phyloP scores from a whole-genome alignment of 2,888 invertebrate genomes.

The Drosophila mettleri region DNA sequence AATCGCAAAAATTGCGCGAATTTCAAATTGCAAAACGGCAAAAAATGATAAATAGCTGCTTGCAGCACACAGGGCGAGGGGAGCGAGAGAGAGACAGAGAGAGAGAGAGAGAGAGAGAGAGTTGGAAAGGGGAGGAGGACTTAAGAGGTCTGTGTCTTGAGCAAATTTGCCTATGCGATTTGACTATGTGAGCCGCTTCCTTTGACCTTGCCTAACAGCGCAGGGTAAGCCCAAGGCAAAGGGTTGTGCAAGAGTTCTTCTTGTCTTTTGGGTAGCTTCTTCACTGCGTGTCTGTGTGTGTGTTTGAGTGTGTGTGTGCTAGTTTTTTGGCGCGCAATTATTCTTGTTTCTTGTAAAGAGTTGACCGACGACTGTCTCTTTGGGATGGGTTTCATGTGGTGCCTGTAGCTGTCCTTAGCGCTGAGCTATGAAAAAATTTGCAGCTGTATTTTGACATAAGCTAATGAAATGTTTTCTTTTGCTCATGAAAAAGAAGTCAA shows the following conservation, averaged over 20 bases:
- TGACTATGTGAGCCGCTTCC: slow-evolving; percentile 52
- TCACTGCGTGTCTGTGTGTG: slow-evolving; percentile 30
- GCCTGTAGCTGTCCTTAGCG: slow-evolving; percentile 16
- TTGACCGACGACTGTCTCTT: slow-evolving; percentile 66
- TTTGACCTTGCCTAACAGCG: slow-evolving; percentile 63
- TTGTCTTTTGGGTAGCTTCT: slow-evolving; percentile 63
- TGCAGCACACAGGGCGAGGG: slow-evolving; percentile 38
- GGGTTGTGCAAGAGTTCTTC: slow-evolving; percentile 34
- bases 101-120: background rate
- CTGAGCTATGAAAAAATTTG: slow-evolving; percentile 14
- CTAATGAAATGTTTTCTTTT: slow-evolving; percentile 54
- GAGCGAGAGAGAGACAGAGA: background rate
- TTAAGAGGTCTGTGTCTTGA: slow-evolving; percentile 7
- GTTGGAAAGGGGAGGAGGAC: background rate
- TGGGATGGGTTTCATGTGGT: slow-evolving; percentile 29
- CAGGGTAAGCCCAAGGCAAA: slow-evolving; percentile 20
- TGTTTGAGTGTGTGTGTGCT: slow-evolving; percentile 15
- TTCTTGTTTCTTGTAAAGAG: slow-evolving; percentile 56
- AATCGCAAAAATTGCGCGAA: slow-evolving; percentile 66
- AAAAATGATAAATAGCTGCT: slow-evolving; percentile 71
- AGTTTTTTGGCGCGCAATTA: slow-evolving; percentile 80
- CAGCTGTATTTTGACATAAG: slow-evolving; percentile 46
- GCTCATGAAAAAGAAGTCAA: background rate
- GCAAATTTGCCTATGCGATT: slow-evolving; percentile 70
- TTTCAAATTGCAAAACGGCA: slow-evolving; percentile 35